Evolutionary conservation across 2,888 invertebrate genomes (phyloP), one percentile per base, ranked within the genome.

Genomic region (Parnassius apollo): DNA sequence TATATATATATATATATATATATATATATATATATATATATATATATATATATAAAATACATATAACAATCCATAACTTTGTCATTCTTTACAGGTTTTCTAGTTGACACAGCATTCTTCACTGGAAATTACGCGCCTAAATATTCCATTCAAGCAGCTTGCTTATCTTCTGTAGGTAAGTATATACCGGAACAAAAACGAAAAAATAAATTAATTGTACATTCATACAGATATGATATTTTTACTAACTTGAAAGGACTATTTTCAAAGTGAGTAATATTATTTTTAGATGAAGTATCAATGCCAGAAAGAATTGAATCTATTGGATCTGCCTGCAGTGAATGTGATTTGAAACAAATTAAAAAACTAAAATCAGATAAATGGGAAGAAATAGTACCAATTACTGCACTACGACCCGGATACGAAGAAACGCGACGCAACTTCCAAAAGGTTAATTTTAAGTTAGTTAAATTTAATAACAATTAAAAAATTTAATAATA

Each of bases 81-180:
- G 25, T 25, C 25, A 25, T 12, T 48, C 13, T 44, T 82, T 80
- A 9, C 70, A 92, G 92, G 93, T 52, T 72, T 94, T 11, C 77
- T 93, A 48, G 84, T 94, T 0, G 94, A 94, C 69, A 94, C 94
- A 0, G 93, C 93, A 2, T 93, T 88, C 75, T 94, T 94, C 71
- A 94, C 94, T 1, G 94, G 94, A 61, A 94, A 94, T 75, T 93
- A 91, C 71, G 92, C 93, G 0, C 94, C 94, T 0, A 92, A 92
- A 72, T 93, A 93, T 76, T 94, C 94, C 0, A 85, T 94, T 51
- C 94, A 94, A 81, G 94, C 93, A 0, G 93, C 93, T 0, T 80
- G 84, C 52, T 80, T 94, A 25, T 82, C 86, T 1, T 71, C 86
- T 57, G 81, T 90, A 87, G 93, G 94, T 94, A 70, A 68, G 75